Evolutionary conservation across 2,113 vertebrate species (phyloP).

Genomic region (Tautogolabrus adspersus): DNA sequence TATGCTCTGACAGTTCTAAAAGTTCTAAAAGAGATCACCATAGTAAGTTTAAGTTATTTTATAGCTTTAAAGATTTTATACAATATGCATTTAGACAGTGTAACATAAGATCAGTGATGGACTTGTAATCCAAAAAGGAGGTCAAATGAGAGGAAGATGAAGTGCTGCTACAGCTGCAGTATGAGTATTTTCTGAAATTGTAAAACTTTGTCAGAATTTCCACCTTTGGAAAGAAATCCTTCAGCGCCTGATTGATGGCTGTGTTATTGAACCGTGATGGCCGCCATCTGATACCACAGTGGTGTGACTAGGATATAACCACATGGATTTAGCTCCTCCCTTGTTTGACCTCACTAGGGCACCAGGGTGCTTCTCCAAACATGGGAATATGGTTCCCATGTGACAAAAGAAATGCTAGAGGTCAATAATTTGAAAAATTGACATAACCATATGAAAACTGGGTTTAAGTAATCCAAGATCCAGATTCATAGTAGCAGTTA

Average conservation of each 20-base stretch:
- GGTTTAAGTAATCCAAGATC: conserved; percentile 4
- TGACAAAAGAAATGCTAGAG: neutral
- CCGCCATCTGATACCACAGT: conserved; percentile 26
- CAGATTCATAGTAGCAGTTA: neutral
- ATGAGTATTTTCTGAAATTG: neutral
- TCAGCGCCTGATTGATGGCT: conserved; percentile 36
- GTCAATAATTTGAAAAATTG: neutral
- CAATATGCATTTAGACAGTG: too few species aligned
- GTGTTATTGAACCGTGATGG: conserved; percentile 47
- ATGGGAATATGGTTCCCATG: conserved; percentile 10
- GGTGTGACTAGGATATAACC: neutral
- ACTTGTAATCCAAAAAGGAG: too few species aligned
- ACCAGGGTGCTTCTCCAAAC: neutral
- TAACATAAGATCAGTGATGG: too few species aligned
- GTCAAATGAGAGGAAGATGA: too few species aligned
- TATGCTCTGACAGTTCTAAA: too few species aligned
- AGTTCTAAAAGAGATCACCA: too few species aligned
- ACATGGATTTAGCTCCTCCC: neutral
- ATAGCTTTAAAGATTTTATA: too few species aligned
- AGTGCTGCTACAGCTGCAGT: too few species aligned
- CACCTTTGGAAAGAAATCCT: conserved; percentile 10
- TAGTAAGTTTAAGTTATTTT: too few species aligned
- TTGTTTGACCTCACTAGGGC: conserved; percentile 34
- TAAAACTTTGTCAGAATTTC: neutral
- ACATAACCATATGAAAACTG: neutral